Evolutionary conservation across 1,140 invertebrate genomes (phyloP).

Genomic region (Penaeus japonicus): DNA sequence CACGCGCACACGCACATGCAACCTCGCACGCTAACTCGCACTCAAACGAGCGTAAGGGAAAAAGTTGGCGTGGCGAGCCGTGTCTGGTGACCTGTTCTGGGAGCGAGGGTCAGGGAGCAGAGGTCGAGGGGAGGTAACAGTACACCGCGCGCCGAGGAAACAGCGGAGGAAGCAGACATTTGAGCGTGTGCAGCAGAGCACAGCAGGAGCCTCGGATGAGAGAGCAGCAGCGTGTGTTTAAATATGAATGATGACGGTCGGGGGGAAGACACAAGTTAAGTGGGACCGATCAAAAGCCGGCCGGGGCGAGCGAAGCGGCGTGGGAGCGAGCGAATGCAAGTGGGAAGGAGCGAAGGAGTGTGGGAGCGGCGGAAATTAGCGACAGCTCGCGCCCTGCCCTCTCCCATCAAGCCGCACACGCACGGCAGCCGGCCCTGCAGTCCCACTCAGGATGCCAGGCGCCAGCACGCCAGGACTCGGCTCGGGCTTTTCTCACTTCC

Average conservation of each 20-base stretch:
- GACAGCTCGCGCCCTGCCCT: slow-evolving; percentile 53
- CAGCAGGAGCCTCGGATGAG: background rate
- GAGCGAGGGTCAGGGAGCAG: too few relatives aligned
- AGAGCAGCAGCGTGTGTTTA: slow-evolving; percentile 33
- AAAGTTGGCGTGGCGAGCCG: too few relatives aligned
- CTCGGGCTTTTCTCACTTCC: slow-evolving; percentile 15
- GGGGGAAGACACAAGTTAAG: slow-evolving; percentile 52
- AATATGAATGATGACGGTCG: slow-evolving; percentile 46
- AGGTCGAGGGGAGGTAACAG: too few relatives aligned
- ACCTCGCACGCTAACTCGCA: too few relatives aligned
- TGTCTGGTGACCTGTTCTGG: too few relatives aligned
- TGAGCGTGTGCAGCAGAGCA: background rate
- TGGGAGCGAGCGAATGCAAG: slow-evolving; percentile 29
- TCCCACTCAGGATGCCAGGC: slow-evolving; percentile 44
- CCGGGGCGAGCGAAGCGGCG: slow-evolving; percentile 39
- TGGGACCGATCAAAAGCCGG: slow-evolving; percentile 51
- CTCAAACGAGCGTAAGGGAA: too few relatives aligned
- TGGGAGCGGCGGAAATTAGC: slow-evolving; percentile 55
- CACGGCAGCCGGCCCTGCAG: slow-evolving; percentile 48
- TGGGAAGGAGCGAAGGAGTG: slow-evolving; percentile 44
- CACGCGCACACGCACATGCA: too few relatives aligned
- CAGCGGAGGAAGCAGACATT: too few relatives aligned
- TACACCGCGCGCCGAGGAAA: background rate
- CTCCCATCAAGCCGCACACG: slow-evolving; percentile 53
- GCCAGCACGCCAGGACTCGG: slow-evolving; percentile 32